phyloP scores from a whole-genome alignment of 2,797 vertebrate species.

The Otolemur crassicaudatus region DNA sequence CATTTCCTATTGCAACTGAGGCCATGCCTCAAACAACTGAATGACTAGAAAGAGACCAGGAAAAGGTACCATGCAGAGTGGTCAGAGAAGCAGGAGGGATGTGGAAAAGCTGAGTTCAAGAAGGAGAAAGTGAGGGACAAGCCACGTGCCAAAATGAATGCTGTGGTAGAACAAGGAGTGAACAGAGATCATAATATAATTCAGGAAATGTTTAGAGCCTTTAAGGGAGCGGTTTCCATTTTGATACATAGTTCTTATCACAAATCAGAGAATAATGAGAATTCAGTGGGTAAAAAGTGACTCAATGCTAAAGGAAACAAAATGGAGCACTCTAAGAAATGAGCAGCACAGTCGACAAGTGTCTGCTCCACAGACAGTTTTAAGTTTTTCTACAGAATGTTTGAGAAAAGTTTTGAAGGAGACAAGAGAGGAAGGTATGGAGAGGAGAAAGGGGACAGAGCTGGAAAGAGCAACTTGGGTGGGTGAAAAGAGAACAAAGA shows the following conservation, averaged over 20 bases:
- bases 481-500: neutral
- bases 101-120: neutral
- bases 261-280: neutral
- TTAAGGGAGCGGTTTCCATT: neutral
- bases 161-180: neutral
- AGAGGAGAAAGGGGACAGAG: neutral
- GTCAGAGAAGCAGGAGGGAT: neutral
- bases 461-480: neutral
- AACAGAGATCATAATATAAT: neutral
- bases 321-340: neutral
- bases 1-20: neutral
- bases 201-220: neutral
- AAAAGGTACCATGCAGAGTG: neutral
- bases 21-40: neutral
- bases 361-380: neutral
- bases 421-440: neutral
- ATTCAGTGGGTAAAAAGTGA: neutral
- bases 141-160: neutral
- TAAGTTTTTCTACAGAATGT: neutral
- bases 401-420: neutral
- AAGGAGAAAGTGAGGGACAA: neutral
- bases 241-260: neutral
- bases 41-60: neutral
- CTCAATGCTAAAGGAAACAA: neutral
- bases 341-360: neutral